phyloP scores from a whole-genome alignment of 2,113 vertebrate genomes.

The Carollia perspicillata region DNA sequence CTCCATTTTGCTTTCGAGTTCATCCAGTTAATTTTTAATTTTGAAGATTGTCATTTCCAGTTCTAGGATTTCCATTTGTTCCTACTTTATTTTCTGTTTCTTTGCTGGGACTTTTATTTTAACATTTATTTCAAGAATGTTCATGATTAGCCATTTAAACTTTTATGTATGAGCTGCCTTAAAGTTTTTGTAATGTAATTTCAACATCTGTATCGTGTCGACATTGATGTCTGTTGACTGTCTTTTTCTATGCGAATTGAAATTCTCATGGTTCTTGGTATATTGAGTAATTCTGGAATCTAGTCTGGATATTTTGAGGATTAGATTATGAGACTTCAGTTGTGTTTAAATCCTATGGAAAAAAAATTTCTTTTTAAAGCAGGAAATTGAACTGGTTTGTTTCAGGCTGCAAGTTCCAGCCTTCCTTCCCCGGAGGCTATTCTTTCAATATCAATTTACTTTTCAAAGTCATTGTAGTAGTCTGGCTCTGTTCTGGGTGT shows the following conservation, averaged over 20 bases:
- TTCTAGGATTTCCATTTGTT: constrained; percentile 23
- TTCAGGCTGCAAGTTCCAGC: not conserved
- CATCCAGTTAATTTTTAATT: not conserved
- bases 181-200: not conserved
- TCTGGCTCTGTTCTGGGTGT: not conserved
- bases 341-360: not conserved
- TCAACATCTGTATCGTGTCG: not conserved
- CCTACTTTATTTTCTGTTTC: not conserved
- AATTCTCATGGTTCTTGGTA: constrained; percentile 31
- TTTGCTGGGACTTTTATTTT: not conserved
- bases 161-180: not conserved
- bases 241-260: not conserved
- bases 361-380: not conserved
- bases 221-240: not conserved
- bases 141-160: not conserved
- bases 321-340: not conserved
- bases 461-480: not conserved
- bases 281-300: constrained; percentile 45
- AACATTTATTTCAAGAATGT: not conserved
- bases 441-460: not conserved
- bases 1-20: not conserved
- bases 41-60: not conserved
- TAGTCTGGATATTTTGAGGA: constrained; percentile 5
- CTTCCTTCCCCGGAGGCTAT: not conserved
- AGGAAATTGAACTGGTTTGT: not conserved